phyloP scores from a whole-genome alignment of 1,140 invertebrate genomes.

The Chironomus striatipennis region DNA sequence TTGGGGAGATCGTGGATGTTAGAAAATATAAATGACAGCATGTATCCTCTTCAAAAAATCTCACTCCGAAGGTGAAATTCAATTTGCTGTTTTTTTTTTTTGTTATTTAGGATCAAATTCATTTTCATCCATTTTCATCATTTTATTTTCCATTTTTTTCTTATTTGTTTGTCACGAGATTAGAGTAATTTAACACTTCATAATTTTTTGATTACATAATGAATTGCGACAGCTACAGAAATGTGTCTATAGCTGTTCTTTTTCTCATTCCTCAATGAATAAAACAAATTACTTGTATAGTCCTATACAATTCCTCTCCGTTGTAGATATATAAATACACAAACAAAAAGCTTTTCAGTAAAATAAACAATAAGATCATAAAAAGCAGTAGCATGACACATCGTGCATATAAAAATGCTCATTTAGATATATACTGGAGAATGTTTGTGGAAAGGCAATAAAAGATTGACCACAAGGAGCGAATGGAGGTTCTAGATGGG shows the following conservation, averaged over 20 bases:
- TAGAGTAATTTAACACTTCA: slow-evolving; percentile 17
- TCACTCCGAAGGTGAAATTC: not conserved
- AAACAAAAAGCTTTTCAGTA: not conserved
- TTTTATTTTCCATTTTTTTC: not conserved
- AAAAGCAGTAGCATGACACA: not conserved
- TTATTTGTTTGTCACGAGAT: slow-evolving; percentile 5
- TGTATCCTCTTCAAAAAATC: not conserved
- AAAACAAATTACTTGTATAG: slow-evolving; percentile 8
- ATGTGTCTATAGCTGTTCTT: not conserved
- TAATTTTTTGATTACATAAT: slow-evolving; percentile 21
- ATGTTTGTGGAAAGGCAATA: slow-evolving; percentile 2
- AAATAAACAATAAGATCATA: not conserved
- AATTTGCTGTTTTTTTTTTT: not conserved
- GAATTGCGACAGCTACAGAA: slow-evolving; percentile 7
- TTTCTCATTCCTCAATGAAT: not conserved
- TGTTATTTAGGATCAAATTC: slow-evolving; percentile 13
- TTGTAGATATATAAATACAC: not conserved
- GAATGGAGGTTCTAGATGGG: not conserved
- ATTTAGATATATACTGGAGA: not conserved
- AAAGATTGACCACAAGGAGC: not conserved
- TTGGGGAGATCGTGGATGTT: not conserved
- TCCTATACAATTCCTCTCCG: not conserved
- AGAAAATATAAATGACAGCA: not conserved
- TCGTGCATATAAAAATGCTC: slow-evolving; percentile 20
- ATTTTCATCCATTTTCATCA: slow-evolving; percentile 11